Evolutionary conservation across 1,140 invertebrate genomes (phyloP).

Genomic region (Brachionus calyciflorus): DNA sequence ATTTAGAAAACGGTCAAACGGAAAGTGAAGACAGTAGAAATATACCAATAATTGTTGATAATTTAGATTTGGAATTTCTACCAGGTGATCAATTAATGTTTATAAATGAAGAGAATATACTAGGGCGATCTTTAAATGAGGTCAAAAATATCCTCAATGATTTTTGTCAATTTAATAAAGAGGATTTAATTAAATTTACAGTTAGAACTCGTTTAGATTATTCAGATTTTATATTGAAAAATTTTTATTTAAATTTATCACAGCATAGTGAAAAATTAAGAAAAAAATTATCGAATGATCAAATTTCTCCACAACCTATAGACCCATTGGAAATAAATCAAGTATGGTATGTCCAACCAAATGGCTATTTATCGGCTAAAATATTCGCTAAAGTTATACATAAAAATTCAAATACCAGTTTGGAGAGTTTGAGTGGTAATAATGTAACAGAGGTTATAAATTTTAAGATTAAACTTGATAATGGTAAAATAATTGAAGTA

Average conservation of each 20-base stretch:
- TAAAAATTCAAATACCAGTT: conserved; percentile 28
- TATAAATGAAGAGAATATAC: background rate
- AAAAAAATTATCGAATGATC: background rate
- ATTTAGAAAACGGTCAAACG: background rate
- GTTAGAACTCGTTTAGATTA: background rate
- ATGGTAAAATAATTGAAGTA: conserved; percentile 32
- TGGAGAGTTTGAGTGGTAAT: background rate
- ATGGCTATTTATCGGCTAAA: conserved; percentile 8
- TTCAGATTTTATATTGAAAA: background rate
- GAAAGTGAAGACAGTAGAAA: background rate
- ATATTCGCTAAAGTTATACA: conserved; percentile 42
- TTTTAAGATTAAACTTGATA: conserved; percentile 20
- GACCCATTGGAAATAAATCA: conserved; percentile 20
- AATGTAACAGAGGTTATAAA: background rate
- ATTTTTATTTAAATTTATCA: background rate
- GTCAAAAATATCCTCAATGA: background rate
- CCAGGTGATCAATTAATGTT: background rate
- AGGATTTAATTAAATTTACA: background rate
- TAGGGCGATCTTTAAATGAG: background rate
- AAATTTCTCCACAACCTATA: background rate
- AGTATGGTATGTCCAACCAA: conserved; percentile 5
- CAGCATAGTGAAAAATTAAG: background rate
- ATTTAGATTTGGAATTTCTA: background rate
- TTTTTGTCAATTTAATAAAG: background rate
- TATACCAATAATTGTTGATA: background rate